Conservation (phyloP, 2,113 vertebrate species). For the Solea senegalensis region DNA sequence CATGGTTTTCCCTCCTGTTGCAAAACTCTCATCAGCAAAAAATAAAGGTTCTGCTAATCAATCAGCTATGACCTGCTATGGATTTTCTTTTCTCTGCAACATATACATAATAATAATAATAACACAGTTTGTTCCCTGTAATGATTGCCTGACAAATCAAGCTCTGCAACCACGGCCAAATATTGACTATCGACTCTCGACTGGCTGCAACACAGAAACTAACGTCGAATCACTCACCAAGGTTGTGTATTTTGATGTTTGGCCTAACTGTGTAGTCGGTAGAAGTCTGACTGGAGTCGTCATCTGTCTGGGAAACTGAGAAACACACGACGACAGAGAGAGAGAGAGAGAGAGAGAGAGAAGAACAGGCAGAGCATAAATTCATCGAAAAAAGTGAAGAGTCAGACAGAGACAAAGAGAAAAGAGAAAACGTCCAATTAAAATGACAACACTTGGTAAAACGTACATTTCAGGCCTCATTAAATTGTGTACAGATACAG, state of each 20-base stretch:
- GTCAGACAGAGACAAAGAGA: constrained; percentile 8
- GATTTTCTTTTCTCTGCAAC: constrained; percentile 20
- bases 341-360: neutral
- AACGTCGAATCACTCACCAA: constrained; percentile 84
- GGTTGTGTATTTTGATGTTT: constrained; percentile 92
- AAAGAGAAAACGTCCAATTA: constrained; percentile 32
- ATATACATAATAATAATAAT: neutral
- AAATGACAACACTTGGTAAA: constrained; percentile 33
- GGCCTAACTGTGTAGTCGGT: constrained; percentile 93
- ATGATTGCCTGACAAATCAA: constrained; percentile 29
- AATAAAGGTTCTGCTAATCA: constrained; percentile 29
- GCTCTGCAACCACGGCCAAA: constrained; percentile 13
- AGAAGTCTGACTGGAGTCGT: constrained; percentile 89
- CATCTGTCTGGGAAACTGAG: constrained; percentile 89
- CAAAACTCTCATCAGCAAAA: constrained; percentile 4
- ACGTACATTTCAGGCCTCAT: constrained; percentile 30
- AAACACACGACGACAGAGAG: constrained; percentile 14
- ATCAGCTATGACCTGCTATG: constrained; percentile 3
- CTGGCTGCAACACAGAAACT: neutral
- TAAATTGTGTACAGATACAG: constrained; percentile 29
- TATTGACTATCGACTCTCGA: constrained; percentile 28
- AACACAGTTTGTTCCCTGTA: constrained; percentile 8
- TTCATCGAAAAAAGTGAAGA: neutral
- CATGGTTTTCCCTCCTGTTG: constrained; percentile 9
- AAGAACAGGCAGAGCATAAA: too few species aligned